Percentiles rank a stretch among this genome's conserved stretches.
phyloP scores from a whole-genome alignment of 2,888 invertebrate genomes.

The Rhamphomyia laevipes region DNA sequence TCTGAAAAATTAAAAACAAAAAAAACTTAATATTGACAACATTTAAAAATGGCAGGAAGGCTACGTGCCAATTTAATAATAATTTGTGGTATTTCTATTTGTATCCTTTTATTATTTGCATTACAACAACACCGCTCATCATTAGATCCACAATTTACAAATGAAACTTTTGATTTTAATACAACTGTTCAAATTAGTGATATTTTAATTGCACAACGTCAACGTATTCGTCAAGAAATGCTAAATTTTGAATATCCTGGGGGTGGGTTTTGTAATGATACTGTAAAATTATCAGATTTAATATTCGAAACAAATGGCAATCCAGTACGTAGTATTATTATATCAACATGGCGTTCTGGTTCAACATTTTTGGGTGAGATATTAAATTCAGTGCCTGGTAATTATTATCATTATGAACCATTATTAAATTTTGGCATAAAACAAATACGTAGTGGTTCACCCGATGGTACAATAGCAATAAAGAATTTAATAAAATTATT shows the following conservation, averaged over 20 bases:
- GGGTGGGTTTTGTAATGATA: slow-evolving; percentile 41
- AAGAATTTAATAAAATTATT: slow-evolving; percentile 58
- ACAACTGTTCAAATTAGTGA: slow-evolving; percentile 42
- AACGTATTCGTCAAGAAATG: slow-evolving; percentile 45
- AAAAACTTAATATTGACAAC: too few species aligned
- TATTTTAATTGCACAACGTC: slow-evolving; percentile 45
- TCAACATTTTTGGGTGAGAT: slow-evolving; percentile 83
- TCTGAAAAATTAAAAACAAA: too few species aligned
- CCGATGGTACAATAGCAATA: slow-evolving; percentile 54
- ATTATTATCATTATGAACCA: slow-evolving; percentile 85
- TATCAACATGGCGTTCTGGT: slow-evolving; percentile 86
- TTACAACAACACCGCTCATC: slow-evolving; percentile 36
- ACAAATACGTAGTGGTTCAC: slow-evolving; percentile 66
- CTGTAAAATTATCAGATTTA: slow-evolving; percentile 52
- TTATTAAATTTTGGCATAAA: slow-evolving; percentile 69
- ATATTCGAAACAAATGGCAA: slow-evolving; percentile 52
- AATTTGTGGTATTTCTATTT: slow-evolving; percentile 36
- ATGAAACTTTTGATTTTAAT: slow-evolving; percentile 28
- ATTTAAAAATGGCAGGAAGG: slow-evolving; percentile 34
- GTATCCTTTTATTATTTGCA: slow-evolving; percentile 36
- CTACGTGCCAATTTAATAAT: slow-evolving; percentile 37
- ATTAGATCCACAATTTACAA: slow-evolving; percentile 17
- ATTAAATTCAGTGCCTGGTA: slow-evolving; percentile 70
- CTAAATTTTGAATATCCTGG: slow-evolving; percentile 48
- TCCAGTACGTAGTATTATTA: slow-evolving; percentile 63